Conservation (phyloP, 2,797 vertebrate genomes). For the Ataeniobius toweri region DNA sequence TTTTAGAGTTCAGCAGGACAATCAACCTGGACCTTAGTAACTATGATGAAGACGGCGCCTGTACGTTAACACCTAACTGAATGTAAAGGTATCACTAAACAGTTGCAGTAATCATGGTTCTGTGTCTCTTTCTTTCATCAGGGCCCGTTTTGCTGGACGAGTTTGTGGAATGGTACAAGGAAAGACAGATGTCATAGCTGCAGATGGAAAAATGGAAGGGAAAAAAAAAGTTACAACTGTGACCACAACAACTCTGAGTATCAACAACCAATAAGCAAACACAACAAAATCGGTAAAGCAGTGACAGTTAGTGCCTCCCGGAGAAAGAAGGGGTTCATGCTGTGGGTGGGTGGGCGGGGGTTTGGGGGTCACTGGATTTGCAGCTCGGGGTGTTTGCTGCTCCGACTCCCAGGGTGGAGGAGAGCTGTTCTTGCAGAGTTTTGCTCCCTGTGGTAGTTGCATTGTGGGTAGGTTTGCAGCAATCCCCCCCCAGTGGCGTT, state of each 20-base stretch:
- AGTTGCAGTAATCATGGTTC: neutral
- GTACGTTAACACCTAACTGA: constrained; percentile 81
- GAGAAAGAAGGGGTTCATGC: constrained; percentile 51
- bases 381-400: constrained; percentile 60
- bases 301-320: constrained; percentile 69
- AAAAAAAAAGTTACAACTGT: constrained; percentile 77
- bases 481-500: constrained; percentile 76
- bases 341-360: constrained; percentile 49
- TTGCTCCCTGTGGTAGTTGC: constrained; percentile 85
- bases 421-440: constrained; percentile 71
- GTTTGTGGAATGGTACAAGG: constrained; percentile 99
- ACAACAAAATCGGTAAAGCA: constrained; percentile 67
- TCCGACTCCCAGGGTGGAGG: constrained; percentile 54
- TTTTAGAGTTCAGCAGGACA: constrained; percentile 99
- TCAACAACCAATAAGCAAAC: constrained; percentile 76
- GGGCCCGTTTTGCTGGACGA: constrained; percentile 99
- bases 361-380: constrained; percentile 48
- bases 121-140: constrained; percentile 67
- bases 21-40: constrained; percentile 99
- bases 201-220: constrained; percentile 61
- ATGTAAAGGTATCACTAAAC: neutral
- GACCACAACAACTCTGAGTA: constrained; percentile 86
- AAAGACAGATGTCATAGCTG: constrained; percentile 96
- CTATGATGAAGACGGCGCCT: constrained; percentile 98
- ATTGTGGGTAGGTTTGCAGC: constrained; percentile 89